These are phyloP conservation scores for Diabrotica balteata DNA, from an alignment of 2,888 invertebrate species.

Conservation along the genomic window DNA sequence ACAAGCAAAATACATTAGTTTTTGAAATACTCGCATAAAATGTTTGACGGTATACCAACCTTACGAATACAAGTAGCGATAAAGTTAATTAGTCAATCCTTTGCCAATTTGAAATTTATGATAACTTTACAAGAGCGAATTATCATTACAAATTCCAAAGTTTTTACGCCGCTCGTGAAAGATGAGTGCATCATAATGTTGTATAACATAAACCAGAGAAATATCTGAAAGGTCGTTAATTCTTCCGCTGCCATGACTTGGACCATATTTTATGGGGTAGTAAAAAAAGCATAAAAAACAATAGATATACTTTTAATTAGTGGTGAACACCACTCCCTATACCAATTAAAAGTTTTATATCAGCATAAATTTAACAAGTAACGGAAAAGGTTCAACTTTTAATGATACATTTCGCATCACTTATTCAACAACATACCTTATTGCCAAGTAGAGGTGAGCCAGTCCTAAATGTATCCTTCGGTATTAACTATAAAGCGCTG, in stretches of 20 bases:
- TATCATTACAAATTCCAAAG: slow-evolving; percentile 11
- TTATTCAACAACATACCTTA: background rate
- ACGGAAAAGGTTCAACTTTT: slow-evolving; percentile 21
- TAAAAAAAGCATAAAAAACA: slow-evolving; percentile 22
- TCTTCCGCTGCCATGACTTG: slow-evolving; percentile 10
- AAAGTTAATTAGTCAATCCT: slow-evolving; percentile 9
- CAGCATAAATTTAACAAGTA: slow-evolving; percentile 26
- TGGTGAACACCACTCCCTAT: slow-evolving; percentile 18
- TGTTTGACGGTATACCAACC: background rate
- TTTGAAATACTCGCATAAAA: too few species aligned
- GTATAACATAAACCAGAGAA: slow-evolving; percentile 12
- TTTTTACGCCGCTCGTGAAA: slow-evolving; percentile 21
- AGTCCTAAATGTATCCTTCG: too few species aligned
- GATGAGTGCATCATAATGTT: slow-evolving; percentile 21
- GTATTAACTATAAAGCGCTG: too few species aligned
- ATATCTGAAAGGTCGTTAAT: slow-evolving; percentile 12
- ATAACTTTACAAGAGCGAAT: slow-evolving; percentile 14
- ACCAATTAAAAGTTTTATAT: slow-evolving; percentile 27
- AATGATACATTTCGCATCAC: slow-evolving; percentile 18
- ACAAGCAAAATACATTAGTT: too few species aligned
- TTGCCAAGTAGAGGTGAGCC: too few species aligned
- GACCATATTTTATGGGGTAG: slow-evolving; percentile 17
- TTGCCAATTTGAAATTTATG: slow-evolving; percentile 20
- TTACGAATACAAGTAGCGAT: background rate
- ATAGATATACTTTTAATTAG: slow-evolving; percentile 23